Evolutionary conservation across 2,888 invertebrate species (phyloP).

Genomic region (Xylota segnis): DNA sequence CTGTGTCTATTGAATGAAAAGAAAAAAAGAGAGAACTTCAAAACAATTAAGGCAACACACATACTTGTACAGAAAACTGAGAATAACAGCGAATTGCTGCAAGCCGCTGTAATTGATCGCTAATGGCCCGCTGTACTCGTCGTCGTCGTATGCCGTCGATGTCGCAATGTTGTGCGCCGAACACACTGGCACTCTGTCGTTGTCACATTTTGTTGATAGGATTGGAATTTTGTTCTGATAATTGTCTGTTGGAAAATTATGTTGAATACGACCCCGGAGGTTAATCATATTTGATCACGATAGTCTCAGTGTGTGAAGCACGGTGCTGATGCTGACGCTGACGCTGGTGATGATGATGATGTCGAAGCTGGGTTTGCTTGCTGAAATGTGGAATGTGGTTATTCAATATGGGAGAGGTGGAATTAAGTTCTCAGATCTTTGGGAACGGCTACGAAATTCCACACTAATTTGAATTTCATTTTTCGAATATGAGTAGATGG

Average conservation of each 20-base stretch:
- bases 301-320: slow-evolving; percentile 51
- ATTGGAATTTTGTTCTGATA: slow-evolving; percentile 75
- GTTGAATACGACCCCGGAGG: slow-evolving; percentile 73
- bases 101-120: slow-evolving; percentile 50
- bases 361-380: slow-evolving; percentile 23
- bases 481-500: background rate
- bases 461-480: slow-evolving; percentile 12
- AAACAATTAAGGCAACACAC: slow-evolving; percentile 42
- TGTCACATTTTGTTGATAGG: slow-evolving; percentile 55
- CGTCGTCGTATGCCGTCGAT: slow-evolving; percentile 18
- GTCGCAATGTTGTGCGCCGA: slow-evolving; percentile 43
- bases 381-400: slow-evolving; percentile 58
- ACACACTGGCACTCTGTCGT: slow-evolving; percentile 20
- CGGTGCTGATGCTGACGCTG: background rate
- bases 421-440: slow-evolving; percentile 21
- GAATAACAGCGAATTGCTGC: slow-evolving; percentile 21
- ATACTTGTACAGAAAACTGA: slow-evolving; percentile 4
- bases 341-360: slow-evolving; percentile 6
- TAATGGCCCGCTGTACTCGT: slow-evolving; percentile 14
- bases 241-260: slow-evolving; percentile 75
- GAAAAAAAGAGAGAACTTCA: slow-evolving; percentile 1
- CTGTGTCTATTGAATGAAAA: background rate
- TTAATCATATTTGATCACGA: slow-evolving; percentile 76
- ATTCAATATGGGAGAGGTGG: slow-evolving; percentile 49
- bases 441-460: slow-evolving; percentile 25